These are phyloP conservation scores for Lasioglossum villosulum DNA, from an alignment of 2,888 invertebrate species.

Conservation along the genomic window DNA sequence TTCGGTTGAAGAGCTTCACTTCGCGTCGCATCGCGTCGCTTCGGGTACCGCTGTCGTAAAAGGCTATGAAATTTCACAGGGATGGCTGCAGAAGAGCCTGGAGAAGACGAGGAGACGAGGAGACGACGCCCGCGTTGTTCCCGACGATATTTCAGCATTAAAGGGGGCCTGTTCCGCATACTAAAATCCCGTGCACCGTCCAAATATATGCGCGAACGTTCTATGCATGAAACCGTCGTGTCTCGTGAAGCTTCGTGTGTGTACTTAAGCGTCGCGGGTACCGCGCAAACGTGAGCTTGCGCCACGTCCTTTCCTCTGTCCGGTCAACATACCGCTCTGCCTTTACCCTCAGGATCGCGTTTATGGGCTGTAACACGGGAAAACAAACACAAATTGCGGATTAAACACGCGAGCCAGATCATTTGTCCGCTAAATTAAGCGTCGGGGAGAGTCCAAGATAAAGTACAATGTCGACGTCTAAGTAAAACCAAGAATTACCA, in stretches of 20 bases:
- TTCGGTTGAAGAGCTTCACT: conserved; percentile 31
- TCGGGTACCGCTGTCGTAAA: conserved; percentile 28
- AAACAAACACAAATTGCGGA: neutral
- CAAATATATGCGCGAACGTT: conserved; percentile 64
- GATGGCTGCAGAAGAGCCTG: conserved; percentile 27
- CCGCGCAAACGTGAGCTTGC: conserved; percentile 27
- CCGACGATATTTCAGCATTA: conserved; percentile 74
- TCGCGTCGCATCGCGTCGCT: neutral
- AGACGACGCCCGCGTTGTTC: conserved; percentile 57
- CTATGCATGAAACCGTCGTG: conserved; percentile 58
- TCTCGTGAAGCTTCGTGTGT: conserved; percentile 36
- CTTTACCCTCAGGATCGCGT: conserved; percentile 24
- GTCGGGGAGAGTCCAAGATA: neutral
- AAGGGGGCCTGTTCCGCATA: conserved; percentile 72
- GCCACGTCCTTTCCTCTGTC: conserved; percentile 19
- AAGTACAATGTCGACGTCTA: neutral
- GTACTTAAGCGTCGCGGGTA: conserved; percentile 48
- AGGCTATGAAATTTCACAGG: conserved; percentile 53
- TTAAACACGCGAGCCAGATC: neutral
- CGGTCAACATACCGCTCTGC: conserved; percentile 28
- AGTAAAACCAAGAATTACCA: neutral
- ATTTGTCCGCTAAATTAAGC: neutral
- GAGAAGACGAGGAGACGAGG: conserved; percentile 41
- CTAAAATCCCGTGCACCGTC: conserved; percentile 66
- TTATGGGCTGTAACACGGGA: conserved; percentile 24